Evolutionary conservation across 2,888 invertebrate species (phyloP).

Genomic region (Sinodicranocentrus sp.): DNA sequence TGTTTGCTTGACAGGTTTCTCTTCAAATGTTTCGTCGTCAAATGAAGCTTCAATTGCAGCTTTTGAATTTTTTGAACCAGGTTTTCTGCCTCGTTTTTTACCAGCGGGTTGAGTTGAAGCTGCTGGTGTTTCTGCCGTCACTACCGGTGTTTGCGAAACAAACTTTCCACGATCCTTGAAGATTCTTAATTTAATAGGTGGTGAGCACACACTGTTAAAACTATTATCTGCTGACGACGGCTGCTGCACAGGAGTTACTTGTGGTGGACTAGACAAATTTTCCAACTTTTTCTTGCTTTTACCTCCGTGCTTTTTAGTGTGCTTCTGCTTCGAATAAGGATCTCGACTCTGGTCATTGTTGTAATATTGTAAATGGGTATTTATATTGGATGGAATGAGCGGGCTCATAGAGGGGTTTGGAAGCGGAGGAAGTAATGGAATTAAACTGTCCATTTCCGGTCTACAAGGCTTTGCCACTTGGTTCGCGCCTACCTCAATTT

Average conservation of each 20-base stretch:
- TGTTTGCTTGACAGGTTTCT: conserved; percentile 52
- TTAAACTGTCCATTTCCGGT: conserved; percentile 38
- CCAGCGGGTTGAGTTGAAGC: background rate
- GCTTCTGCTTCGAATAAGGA: conserved; percentile 44
- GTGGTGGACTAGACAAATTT: conserved; percentile 61
- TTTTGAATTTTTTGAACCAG: conserved; percentile 50
- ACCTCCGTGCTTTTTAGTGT: conserved; percentile 25
- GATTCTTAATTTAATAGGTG: conserved; percentile 91
- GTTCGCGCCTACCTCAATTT: conserved; percentile 63
- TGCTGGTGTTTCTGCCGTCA: conserved; percentile 73
- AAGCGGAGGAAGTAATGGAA: conserved; percentile 52
- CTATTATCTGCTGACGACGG: conserved; percentile 14
- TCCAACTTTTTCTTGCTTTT: conserved; percentile 49
- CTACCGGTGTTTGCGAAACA: conserved; percentile 77
- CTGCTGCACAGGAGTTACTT: background rate
- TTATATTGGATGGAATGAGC: conserved; percentile 64
- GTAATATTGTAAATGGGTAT: too few relatives aligned
- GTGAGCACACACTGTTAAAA: conserved; percentile 79
- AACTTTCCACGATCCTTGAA: conserved; percentile 83
- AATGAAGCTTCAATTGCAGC: background rate
- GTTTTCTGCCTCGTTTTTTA: conserved; percentile 72
- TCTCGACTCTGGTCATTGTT: conserved; percentile 31
- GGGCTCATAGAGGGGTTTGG: conserved; percentile 40
- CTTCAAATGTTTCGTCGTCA: conserved; percentile 34
- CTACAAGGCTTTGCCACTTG: conserved; percentile 44